Evolutionary conservation across 2,888 invertebrate species (phyloP).

Genomic region (Alcis repandata): DNA sequence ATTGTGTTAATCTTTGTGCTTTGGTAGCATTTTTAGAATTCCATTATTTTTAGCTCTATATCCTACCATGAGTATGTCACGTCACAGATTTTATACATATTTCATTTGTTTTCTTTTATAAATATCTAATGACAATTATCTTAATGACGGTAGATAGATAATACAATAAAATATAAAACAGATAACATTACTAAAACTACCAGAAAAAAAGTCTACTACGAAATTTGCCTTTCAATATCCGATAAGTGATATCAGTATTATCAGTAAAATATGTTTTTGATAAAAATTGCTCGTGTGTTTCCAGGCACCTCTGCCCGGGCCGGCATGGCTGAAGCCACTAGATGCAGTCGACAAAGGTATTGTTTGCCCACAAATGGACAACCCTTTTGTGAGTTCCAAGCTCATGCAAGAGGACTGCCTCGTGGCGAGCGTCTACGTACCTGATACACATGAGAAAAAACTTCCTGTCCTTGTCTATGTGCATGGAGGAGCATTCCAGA

Average conservation of each 20-base stretch:
- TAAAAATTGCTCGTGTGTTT: constrained; percentile 27
- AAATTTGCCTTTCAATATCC: background rate
- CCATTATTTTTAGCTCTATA: no score
- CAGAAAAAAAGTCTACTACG: background rate
- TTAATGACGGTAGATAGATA: no score
- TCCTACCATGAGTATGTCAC: no score
- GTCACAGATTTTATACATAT: no score
- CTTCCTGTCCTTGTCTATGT: constrained; percentile 57
- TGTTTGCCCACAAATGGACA: constrained; percentile 50
- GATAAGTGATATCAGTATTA: background rate
- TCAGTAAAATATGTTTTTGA: background rate
- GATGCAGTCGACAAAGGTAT: constrained; percentile 53
- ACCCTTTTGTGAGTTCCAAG: constrained; percentile 9
- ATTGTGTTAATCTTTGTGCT: no score
- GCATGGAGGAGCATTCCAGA: constrained; percentile 59
- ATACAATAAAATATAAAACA: background rate
- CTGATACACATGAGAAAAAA: constrained; percentile 57
- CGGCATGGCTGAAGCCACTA: constrained; percentile 51
- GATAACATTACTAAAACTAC: background rate
- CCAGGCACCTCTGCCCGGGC: constrained; percentile 59
- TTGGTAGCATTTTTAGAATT: no score
- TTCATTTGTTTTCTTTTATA: no score
- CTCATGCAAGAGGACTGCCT: constrained; percentile 65
- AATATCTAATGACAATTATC: no score
- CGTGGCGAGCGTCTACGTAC: constrained; percentile 70